Percentiles rank a stretch among this genome's conserved stretches.
phyloP scores from a whole-genome alignment of 1,140 invertebrate genomes.

The Philopotamus ludificatus region DNA sequence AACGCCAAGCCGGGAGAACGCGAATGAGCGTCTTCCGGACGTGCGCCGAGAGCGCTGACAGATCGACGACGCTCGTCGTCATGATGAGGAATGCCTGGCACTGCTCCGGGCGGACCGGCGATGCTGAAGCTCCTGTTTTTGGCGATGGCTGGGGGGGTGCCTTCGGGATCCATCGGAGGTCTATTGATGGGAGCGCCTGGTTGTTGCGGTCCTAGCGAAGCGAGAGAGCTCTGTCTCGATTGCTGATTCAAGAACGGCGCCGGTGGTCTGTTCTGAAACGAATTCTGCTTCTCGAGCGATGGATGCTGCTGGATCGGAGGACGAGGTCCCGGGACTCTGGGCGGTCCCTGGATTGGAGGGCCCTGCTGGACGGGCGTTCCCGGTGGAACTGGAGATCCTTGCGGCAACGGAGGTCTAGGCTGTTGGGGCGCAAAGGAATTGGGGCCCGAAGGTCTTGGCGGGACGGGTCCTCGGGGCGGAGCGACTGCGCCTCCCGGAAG shows the following conservation, averaged over 20 bases:
- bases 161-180: conserved; percentile 32
- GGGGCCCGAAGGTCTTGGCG: conserved; percentile 44
- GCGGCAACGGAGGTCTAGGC: conserved; percentile 46
- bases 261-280: conserved; percentile 33
- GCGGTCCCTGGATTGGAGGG: conserved; percentile 28
- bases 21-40: conserved; percentile 47
- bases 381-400: conserved; percentile 46
- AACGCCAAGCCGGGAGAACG: conserved; percentile 50
- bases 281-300: conserved; percentile 33
- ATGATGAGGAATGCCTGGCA: conserved; percentile 49
- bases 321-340: conserved; percentile 39
- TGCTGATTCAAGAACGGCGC: conserved; percentile 43
- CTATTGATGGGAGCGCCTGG: conserved; percentile 5
- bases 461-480: conserved; percentile 40
- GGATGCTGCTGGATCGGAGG: conserved; percentile 11
- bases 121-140: conserved; percentile 56
- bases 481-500: conserved; percentile 35
- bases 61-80: conserved; percentile 54
- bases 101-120: conserved; percentile 50
- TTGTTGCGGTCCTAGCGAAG: conserved; percentile 42
- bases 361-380: conserved; percentile 43
- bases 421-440: conserved; percentile 48
- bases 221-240: conserved; percentile 51
- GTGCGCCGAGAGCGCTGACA: conserved; percentile 48
- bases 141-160: conserved; percentile 42